phyloP scores from a whole-genome alignment of 2,113 vertebrate species.

The Manacus vitellinus region DNA sequence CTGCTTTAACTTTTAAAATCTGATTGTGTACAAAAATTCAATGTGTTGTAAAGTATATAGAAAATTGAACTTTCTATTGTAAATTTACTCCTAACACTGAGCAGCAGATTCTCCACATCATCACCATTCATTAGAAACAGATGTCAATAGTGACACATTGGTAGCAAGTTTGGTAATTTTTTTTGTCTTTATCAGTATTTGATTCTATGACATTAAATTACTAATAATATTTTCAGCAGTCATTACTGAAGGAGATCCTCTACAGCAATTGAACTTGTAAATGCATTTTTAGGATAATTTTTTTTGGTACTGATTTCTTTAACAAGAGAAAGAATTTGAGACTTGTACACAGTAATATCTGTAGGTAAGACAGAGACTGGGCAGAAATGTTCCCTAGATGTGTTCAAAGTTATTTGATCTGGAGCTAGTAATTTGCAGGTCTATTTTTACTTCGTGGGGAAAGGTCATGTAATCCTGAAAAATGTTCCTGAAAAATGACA shows the following conservation, averaged over 20 bases:
- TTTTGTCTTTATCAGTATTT: background rate
- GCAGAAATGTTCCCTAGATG: background rate
- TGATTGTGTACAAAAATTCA: background rate
- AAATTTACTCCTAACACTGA: background rate
- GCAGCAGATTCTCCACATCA: background rate
- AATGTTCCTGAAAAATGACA: background rate
- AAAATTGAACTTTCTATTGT: background rate
- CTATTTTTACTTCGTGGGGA: constrained; percentile 49
- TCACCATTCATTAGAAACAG: background rate
- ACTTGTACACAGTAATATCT: background rate
- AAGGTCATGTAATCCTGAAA: constrained; percentile 49
- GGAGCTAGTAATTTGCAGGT: background rate
- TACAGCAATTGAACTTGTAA: background rate
- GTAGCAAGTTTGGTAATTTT: background rate
- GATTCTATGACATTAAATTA: background rate
- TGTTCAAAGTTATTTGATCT: constrained; percentile 39
- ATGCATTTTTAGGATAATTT: background rate
- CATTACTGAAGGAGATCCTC: background rate
- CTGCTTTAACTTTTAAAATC: background rate
- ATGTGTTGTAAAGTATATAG: background rate
- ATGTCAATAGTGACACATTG: background rate
- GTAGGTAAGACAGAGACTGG: background rate
- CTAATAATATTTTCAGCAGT: background rate
- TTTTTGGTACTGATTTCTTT: background rate
- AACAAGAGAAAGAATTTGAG: background rate